Base-by-base conservation (phyloP, 2,888 invertebrate genomes). In the Oegoconia quadripuncta region DNA sequence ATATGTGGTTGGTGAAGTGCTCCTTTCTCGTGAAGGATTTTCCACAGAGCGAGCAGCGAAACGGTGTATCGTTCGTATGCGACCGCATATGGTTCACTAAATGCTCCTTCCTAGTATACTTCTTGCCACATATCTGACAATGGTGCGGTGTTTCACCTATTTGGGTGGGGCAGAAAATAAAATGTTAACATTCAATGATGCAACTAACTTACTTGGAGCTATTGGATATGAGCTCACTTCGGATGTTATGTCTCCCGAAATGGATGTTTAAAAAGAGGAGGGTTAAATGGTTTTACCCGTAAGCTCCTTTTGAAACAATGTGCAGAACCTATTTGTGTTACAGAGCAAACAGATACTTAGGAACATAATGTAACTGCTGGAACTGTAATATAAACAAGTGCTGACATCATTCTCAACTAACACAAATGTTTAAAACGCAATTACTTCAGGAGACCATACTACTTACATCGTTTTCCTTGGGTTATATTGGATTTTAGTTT, bases 1-100 rank as follows among this genome's bases (percentile, higher is more conserved):
- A 89, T 76, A 95, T 94, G 88, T 95, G 95, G 89, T 95, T 95
- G 91, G 93, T 94, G 88, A 94, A 95, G 83, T 95, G 95, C 87
- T 95, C 95, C 88, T 95, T 95, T 72, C 95, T 90, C 44, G 95
- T 95, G 80, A 95, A 95, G 54, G 94, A 93, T 86, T 95, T 95
- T 76, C 95, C 94, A 83, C 95, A 95, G 69, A 94, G 93, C 75
- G 95, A 94, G 79, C 95, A 96, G 66, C 94, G 91, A 83, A 93
- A 94, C 44, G 95, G 95, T 42, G 95, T 95, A 79, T 95, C 95
- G 71, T 95, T 95, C 50, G 95, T 95, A 76, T 95, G 95, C 46
- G 94, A 94, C 59, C 95, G 90, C 92, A 95, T 93, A 83, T 95
- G 95, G 83, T 95, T 95, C 61, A 93, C 92, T 75, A 95, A 90